phyloP scores from a whole-genome alignment of 2,797 vertebrate species.

The Ctenopoma multispine region DNA sequence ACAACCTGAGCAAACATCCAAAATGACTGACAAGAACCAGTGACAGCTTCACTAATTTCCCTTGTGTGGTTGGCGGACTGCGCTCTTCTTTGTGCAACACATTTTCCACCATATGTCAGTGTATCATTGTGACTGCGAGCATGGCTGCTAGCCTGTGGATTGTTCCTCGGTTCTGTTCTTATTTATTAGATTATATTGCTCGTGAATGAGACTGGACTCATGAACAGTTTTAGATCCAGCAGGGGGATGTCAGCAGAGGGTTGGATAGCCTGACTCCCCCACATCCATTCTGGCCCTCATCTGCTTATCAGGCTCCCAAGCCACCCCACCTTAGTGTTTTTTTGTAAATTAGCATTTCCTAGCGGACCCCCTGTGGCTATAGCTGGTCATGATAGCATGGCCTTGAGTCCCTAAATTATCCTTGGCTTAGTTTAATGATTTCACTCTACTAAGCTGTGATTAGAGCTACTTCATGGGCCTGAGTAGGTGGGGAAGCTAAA shows the following conservation, averaged over 20 bases:
- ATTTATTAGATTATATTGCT: conserved; percentile 31
- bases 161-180: conserved; percentile 19
- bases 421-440: conserved; percentile 64
- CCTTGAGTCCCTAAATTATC: conserved; percentile 57
- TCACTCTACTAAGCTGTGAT: conserved; percentile 60
- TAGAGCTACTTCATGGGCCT: conserved; percentile 54
- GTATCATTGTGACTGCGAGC: conserved; percentile 12
- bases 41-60: conserved; percentile 30
- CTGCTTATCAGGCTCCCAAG: conserved; percentile 38
- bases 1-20: background rate
- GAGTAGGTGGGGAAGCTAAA: conserved; percentile 30
- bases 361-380: conserved; percentile 47
- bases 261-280: background rate
- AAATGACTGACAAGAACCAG: conserved; percentile 18
- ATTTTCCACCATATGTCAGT: conserved; percentile 56
- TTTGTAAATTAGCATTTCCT: conserved; percentile 66
- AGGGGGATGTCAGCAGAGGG: conserved; percentile 13
- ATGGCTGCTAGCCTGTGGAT: conserved; percentile 6
- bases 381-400: conserved; percentile 41
- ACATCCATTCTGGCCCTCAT: conserved; percentile 24
- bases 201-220: conserved; percentile 19
- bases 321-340: conserved; percentile 27
- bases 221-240: background rate
- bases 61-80: conserved; percentile 8
- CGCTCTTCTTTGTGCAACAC: conserved; percentile 26